phyloP scores from a whole-genome alignment of 2,113 vertebrate species.

The Machaerirhynchus nigripectus region DNA sequence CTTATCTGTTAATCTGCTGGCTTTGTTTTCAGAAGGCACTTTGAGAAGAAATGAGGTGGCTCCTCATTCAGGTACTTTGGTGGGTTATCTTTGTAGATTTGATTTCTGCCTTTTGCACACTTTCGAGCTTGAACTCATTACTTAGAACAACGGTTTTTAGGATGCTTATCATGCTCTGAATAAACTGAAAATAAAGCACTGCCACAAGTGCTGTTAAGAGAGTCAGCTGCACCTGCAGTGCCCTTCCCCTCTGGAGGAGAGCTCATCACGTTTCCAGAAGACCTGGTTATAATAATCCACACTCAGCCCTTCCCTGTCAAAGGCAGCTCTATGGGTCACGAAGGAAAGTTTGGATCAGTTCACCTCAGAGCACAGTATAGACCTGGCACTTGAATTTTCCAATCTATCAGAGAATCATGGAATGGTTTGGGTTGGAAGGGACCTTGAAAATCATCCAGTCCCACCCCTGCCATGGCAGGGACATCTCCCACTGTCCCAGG shows the following conservation, averaged over 20 bases:
- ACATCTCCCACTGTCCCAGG: not conserved
- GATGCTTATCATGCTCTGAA: not conserved
- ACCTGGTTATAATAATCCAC: not conserved
- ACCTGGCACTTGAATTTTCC: not conserved
- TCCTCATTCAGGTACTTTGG: not conserved
- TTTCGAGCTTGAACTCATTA: not conserved
- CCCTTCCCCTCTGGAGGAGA: not conserved
- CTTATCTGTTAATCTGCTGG: not conserved
- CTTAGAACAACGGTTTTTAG: not conserved
- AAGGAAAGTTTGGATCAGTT: not conserved
- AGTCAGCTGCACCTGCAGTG: not conserved
- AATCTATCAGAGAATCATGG: rapidly evolving
- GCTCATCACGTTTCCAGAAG: not conserved
- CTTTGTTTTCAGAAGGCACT: not conserved
- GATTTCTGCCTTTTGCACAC: not conserved
- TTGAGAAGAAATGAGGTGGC: not conserved
- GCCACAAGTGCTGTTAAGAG: not conserved
- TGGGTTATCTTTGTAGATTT: not conserved
- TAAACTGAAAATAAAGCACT: not conserved
- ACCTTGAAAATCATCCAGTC: rapidly evolving
- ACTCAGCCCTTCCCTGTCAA: not conserved
- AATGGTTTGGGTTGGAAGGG: not conserved
- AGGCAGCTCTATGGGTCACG: not conserved
- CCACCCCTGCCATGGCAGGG: not conserved
- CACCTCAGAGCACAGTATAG: not conserved